These are phyloP conservation scores for Tethea ocularis DNA, from an alignment of 2,888 invertebrate species.

Conservation along the genomic window DNA sequence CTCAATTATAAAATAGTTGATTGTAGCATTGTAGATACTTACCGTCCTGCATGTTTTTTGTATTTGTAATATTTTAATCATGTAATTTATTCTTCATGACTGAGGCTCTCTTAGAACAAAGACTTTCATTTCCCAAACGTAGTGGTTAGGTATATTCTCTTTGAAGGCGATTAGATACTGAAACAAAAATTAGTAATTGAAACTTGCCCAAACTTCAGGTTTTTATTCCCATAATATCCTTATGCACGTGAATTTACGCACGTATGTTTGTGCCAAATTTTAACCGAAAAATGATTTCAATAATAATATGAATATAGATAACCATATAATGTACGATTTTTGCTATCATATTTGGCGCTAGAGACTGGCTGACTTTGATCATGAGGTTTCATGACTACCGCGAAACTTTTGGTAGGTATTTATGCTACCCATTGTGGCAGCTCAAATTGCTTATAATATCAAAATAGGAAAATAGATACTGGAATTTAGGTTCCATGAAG, in stretches of 20 bases:
- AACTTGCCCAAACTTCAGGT: not conserved
- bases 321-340: not conserved
- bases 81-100: not conserved
- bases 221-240: not conserved
- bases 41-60: constrained; percentile 48
- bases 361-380: not conserved
- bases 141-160: too few species aligned
- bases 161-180: too few species aligned
- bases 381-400: too few species aligned
- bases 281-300: not conserved
- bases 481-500: too few species aligned
- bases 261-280: not conserved
- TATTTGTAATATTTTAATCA: not conserved
- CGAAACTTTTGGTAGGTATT: too few species aligned
- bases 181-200: not conserved
- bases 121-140: not conserved
- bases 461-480: too few species aligned
- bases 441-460: too few species aligned
- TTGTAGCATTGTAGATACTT: constrained; percentile 42
- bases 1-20: constrained; percentile 47
- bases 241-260: not conserved
- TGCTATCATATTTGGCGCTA: not conserved
- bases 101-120: not conserved
- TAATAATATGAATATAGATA: not conserved
- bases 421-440: too few species aligned